A percentile compares a stretch with the other conserved stretches of the same genome.
These are phyloP conservation scores for Pygoscelis antarcticus DNA, from an alignment of 2,113 vertebrate species.

Conservation along the genomic window DNA sequence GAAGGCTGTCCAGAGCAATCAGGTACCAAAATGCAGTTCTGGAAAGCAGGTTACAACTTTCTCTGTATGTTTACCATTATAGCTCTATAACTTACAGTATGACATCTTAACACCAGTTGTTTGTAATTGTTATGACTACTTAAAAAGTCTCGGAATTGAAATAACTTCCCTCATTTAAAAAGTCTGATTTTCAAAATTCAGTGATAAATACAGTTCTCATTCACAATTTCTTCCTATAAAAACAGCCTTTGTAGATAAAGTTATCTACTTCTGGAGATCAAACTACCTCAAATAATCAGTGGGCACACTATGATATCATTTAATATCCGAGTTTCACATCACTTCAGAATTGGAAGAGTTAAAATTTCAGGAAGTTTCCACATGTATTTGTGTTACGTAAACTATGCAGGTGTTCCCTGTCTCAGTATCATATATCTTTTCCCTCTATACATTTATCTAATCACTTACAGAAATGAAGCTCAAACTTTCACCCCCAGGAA, in stretches of 20 bases:
- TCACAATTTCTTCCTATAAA: neutral
- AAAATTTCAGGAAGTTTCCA: neutral
- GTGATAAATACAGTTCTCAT: neutral
- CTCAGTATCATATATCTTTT: neutral
- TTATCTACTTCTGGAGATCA: neutral
- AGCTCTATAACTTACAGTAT: neutral
- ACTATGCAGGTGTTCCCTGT: neutral
- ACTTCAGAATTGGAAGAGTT: neutral
- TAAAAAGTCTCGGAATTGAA: neutral
- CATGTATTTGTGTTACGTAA: neutral
- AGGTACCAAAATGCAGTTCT: neutral
- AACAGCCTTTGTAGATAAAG: neutral
- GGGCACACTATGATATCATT: neutral
- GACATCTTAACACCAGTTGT: neutral
- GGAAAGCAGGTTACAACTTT: neutral
- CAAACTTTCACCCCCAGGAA: neutral
- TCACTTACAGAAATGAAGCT: neutral
- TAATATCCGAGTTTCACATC: neutral
- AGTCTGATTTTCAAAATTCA: neutral
- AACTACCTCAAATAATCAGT: neutral
- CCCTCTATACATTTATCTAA: neutral
- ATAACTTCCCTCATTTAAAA: neutral
- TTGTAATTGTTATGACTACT: neutral
- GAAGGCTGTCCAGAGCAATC: neutral
- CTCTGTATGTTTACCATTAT: neutral